Conservation (phyloP, 2,113 vertebrate genomes). For the Isichthys henryi region DNA sequence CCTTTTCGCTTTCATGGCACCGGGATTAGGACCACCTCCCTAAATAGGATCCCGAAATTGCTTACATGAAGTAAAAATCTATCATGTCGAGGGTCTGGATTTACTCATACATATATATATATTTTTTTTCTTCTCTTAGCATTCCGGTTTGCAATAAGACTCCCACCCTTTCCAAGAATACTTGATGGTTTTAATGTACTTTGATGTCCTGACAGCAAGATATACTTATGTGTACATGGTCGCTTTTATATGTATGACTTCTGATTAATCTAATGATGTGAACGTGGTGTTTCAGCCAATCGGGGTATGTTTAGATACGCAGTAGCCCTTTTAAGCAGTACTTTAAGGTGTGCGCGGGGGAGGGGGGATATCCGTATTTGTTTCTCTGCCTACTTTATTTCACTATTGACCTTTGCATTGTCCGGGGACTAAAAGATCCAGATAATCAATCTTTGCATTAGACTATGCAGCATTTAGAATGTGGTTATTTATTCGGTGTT, state of each 20-base stretch:
- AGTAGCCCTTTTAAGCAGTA: slow-evolving; percentile 23
- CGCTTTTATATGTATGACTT: background rate
- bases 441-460: slow-evolving; percentile 29
- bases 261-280: background rate
- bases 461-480: slow-evolving; percentile 17
- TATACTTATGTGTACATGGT: slow-evolving; percentile 23
- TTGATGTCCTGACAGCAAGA: background rate
- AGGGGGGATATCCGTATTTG: slow-evolving; percentile 15
- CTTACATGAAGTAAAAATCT: slow-evolving; percentile 11
- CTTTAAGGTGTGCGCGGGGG: slow-evolving; percentile 50
- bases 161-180: background rate
- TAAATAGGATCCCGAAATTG: slow-evolving; percentile 17
- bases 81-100: background rate
- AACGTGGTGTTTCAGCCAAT: background rate
- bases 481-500: slow-evolving; percentile 25
- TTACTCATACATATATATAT: background rate
- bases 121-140: background rate
- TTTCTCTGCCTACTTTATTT: slow-evolving; percentile 30
- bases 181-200: slow-evolving; percentile 13
- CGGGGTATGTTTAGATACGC: slow-evolving; percentile 18
- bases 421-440: slow-evolving; percentile 32
- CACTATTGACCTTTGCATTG: slow-evolving; percentile 12
- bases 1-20: background rate
- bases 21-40: slow-evolving; percentile 5
- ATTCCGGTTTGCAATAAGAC: background rate